phyloP scores from a whole-genome alignment of 2,113 vertebrate species.

The Cyanocitta stelleri region DNA sequence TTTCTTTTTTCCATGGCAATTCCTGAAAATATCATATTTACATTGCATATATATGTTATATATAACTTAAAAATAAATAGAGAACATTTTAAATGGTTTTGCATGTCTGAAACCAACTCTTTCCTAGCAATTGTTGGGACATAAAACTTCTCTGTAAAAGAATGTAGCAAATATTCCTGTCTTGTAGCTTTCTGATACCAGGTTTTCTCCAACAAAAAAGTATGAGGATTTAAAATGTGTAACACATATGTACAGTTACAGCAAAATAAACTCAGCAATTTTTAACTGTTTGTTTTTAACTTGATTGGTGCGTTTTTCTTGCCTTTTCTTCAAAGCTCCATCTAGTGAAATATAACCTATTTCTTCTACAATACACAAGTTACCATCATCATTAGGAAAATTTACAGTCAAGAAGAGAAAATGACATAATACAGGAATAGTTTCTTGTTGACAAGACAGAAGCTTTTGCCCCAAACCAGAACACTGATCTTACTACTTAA shows the following conservation, averaged over 20 bases:
- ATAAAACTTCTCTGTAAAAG: not conserved
- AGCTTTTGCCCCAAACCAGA: not conserved
- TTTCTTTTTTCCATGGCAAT: not conserved
- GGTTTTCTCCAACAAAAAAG: not conserved
- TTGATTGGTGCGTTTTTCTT: not conserved
- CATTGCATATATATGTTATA: not conserved
- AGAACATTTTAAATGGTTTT: not conserved
- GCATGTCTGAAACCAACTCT: not conserved
- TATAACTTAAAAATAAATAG: not conserved
- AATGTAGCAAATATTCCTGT: not conserved
- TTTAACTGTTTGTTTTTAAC: not conserved
- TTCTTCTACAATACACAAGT: not conserved
- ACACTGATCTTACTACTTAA: not conserved
- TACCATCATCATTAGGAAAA: not conserved
- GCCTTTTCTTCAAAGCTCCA: not conserved
- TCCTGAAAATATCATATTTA: not conserved
- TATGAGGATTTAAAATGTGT: not conserved
- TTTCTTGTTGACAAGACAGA: not conserved
- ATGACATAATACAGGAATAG: not conserved
- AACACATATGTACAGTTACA: not conserved
- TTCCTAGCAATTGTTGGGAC: not conserved
- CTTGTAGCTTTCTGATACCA: not conserved
- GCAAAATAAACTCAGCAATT: not conserved
- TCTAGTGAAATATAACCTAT: not conserved
- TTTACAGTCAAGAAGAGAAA: not conserved